Evolutionary conservation across 2,113 vertebrate species (phyloP).

Genomic region (Spheniscus mendiculus): DNA sequence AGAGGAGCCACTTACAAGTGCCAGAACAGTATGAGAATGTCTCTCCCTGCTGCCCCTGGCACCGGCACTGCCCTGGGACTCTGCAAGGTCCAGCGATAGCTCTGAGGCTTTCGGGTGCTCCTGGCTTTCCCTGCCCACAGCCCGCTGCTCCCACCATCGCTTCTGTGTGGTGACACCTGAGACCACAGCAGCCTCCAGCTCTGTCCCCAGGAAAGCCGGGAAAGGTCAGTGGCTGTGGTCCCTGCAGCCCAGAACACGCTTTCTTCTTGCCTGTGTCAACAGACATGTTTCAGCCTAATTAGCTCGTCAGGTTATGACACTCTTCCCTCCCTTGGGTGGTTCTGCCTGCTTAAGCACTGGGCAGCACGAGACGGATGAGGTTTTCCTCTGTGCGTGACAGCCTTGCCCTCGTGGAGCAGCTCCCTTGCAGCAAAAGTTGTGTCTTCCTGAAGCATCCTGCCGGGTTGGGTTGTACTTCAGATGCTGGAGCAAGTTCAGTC

Average conservation of each 20-base stretch:
- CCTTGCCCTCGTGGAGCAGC: background rate
- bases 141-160: background rate
- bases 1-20: background rate
- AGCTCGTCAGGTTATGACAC: accelerated
- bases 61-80: background rate
- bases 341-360: background rate
- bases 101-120: background rate
- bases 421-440: background rate
- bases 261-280: background rate
- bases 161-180: background rate
- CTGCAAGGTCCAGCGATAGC: background rate
- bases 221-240: background rate
- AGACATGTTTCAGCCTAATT: background rate
- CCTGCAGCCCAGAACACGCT: background rate
- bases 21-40: background rate
- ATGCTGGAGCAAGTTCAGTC: background rate
- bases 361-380: background rate
- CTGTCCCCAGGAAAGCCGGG: background rate
- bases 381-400: background rate
- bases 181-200: background rate
- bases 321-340: background rate
- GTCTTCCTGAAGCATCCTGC: background rate
- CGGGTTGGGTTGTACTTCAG: background rate
- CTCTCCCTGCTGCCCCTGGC: background rate
- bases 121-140: background rate